Conservation (phyloP, 2,888 invertebrate genomes). For the Meloe dianella region DNA sequence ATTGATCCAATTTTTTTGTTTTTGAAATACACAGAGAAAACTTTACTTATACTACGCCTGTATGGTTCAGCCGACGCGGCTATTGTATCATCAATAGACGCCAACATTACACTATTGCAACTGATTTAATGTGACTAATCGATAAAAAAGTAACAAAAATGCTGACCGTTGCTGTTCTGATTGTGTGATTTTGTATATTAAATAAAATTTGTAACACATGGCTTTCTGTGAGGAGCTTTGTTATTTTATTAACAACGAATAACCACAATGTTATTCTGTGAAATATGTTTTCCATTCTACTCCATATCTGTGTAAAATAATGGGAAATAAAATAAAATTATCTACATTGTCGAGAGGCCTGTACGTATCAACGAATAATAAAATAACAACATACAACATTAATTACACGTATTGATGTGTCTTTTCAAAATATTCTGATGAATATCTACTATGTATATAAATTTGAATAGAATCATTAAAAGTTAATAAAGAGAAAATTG, state of each 20-base stretch:
- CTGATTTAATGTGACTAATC: no score
- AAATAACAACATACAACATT: neutral
- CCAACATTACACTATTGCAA: no score
- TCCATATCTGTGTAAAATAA: neutral
- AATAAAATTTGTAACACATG: neutral
- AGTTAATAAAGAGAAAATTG: neutral
- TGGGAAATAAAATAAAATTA: conserved; percentile 5
- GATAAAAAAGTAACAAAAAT: no score
- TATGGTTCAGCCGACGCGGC: no score
- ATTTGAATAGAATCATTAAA: neutral
- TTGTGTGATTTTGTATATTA: no score
- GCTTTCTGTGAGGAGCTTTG: neutral
- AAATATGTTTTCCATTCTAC: neutral
- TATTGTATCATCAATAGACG: no score
- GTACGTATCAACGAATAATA: neutral
- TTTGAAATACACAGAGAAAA: no score
- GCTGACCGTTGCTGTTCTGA: no score
- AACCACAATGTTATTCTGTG: neutral
- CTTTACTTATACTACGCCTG: no score
- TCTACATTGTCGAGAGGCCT: neutral
- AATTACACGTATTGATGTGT: no score
- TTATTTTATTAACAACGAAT: neutral
- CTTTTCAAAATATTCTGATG: no score
- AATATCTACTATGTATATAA: neutral
- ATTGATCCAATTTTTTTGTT: no score